A percentile compares a stretch with the other conserved stretches of the same genome.
These are phyloP conservation scores for Phlogophora meticulosa DNA, from an alignment of 2,888 invertebrate species.

Conservation along the genomic window DNA sequence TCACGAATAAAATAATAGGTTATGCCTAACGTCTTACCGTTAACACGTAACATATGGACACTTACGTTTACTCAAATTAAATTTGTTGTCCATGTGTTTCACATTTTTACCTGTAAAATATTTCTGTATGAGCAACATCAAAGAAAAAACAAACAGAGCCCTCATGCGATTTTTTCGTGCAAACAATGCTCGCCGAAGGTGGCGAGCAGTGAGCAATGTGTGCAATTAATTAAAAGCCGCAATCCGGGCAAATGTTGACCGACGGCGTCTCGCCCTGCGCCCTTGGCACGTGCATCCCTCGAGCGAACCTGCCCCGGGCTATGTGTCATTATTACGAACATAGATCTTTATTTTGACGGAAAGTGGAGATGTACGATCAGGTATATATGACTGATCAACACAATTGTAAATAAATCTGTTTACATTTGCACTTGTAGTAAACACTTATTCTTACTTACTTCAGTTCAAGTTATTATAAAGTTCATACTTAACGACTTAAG, in stretches of 20 bases:
- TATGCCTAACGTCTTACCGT: too few species aligned
- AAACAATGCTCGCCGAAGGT: slow-evolving; percentile 52
- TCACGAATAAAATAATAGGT: too few species aligned
- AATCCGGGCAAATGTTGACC: slow-evolving; percentile 72
- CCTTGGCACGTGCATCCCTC: slow-evolving; percentile 45
- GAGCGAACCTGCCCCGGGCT: slow-evolving; percentile 2
- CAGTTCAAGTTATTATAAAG: neutral
- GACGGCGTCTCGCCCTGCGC: slow-evolving; percentile 45
- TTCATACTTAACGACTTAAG: neutral
- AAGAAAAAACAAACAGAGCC: slow-evolving; percentile 20
- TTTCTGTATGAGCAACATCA: slow-evolving; percentile 18
- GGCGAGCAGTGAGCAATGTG: slow-evolving; percentile 67
- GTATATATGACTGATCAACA: too few species aligned
- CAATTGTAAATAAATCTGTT: too few species aligned
- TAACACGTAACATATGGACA: too few species aligned
- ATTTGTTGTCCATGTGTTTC: neutral
- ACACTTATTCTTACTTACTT: neutral
- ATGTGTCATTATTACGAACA: slow-evolving; percentile 20
- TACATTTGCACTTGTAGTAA: too few species aligned
- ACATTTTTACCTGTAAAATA: neutral
- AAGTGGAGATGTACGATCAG: neutral
- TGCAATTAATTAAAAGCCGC: slow-evolving; percentile 76
- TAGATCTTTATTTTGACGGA: neutral
- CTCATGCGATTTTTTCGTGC: slow-evolving; percentile 44
- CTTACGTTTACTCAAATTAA: neutral